A percentile compares a stretch with the other conserved stretches of the same genome.
Evolutionary conservation across 2,888 invertebrate species (phyloP).

Genomic region (Amphimallon solstitiale): DNA sequence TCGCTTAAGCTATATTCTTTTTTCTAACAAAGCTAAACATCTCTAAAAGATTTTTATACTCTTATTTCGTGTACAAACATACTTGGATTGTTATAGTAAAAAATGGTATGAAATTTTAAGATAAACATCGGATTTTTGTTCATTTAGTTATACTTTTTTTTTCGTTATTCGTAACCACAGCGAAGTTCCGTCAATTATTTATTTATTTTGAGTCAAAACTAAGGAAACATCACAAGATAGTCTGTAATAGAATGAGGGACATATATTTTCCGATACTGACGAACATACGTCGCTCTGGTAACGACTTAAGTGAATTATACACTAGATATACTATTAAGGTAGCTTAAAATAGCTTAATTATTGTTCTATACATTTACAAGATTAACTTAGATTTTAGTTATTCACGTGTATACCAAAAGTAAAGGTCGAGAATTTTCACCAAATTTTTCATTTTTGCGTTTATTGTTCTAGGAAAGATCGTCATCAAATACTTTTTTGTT

Average conservation of each 20-base stretch:
- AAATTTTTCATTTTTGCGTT: conserved; percentile 20
- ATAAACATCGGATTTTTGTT: conserved; percentile 45
- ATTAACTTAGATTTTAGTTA: conserved; percentile 36
- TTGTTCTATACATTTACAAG: conserved; percentile 54
- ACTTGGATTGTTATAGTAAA: conserved; percentile 58
- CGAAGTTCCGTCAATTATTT: neutral
- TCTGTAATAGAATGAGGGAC: neutral
- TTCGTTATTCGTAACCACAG: conserved; percentile 2
- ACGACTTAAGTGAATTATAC: conserved; percentile 38
- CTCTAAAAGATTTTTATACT: conserved; percentile 50
- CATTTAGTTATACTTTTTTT: conserved; percentile 19
- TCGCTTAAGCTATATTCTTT: conserved; percentile 43
- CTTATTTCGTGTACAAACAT: conserved; percentile 53
- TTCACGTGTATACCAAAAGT: conserved; percentile 20
- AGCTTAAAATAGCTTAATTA: conserved; percentile 48
- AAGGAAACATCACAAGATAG: conserved; percentile 6
- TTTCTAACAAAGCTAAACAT: conserved; percentile 51
- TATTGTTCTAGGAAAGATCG: conserved; percentile 38
- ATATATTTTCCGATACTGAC: neutral
- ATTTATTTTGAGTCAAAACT: neutral
- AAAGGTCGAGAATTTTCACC: conserved; percentile 32
- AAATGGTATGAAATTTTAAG: conserved; percentile 58
- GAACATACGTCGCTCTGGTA: conserved; percentile 2
- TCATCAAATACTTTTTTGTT: conserved; percentile 16
- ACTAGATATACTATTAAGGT: conserved; percentile 43